phyloP scores from a whole-genome alignment of 2,113 vertebrate genomes.

The Megaptera novaeangliae region DNA sequence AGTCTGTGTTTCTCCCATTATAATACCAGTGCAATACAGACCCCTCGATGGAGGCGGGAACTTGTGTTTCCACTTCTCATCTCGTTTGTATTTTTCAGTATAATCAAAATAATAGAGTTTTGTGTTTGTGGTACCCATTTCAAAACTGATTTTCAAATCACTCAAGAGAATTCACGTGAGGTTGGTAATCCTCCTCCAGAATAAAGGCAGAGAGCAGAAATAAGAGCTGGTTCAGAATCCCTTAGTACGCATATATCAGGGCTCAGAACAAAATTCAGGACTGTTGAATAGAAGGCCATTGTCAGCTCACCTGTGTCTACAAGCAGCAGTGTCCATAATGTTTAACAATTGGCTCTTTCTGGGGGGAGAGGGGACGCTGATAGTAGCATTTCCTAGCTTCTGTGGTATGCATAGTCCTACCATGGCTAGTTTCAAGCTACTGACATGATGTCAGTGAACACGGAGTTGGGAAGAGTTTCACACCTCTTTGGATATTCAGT shows the following conservation, averaged over 20 bases:
- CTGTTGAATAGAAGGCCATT: neutral
- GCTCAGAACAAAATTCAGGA: neutral
- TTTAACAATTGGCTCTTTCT: neutral
- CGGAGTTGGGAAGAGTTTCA: neutral
- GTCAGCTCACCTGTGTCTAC: neutral
- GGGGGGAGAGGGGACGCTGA: neutral
- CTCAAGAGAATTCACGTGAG: neutral
- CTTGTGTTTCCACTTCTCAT: neutral
- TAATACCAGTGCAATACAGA: fast-evolving
- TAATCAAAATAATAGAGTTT: neutral
- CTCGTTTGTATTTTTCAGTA: neutral
- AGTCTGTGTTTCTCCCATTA: neutral
- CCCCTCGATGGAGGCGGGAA: fast-evolving
- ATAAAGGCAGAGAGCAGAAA: neutral
- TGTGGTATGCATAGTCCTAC: neutral
- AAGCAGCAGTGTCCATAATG: fast-evolving
- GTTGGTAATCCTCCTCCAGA: neutral
- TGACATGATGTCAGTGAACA: neutral
- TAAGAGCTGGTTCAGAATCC: neutral
- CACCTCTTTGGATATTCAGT: neutral
- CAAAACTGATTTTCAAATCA: neutral
- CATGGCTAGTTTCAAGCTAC: neutral
- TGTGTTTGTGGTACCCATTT: neutral
- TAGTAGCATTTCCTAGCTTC: neutral
- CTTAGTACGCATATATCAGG: neutral